Conservation (phyloP, 2,113 vertebrate species). For the Tragelaphus scriptus region DNA sequence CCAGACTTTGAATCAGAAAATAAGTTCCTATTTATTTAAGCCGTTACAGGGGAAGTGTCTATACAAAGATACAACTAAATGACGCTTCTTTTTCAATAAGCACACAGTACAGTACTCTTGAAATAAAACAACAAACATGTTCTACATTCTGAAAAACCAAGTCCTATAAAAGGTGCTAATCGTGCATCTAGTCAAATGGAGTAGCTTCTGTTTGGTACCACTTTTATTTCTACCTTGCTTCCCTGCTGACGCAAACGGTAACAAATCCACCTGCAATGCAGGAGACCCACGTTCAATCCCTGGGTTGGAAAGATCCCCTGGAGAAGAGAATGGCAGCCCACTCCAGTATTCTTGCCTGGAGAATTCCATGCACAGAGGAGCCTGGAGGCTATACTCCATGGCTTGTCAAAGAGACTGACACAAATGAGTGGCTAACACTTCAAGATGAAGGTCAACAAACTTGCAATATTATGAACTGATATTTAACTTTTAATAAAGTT, state of each 20-base stretch:
- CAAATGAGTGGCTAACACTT: not conserved
- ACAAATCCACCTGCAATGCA: fast-evolving
- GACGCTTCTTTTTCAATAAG: not conserved
- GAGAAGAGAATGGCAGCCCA: not conserved
- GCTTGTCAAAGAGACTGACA: not conserved
- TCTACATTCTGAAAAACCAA: not conserved
- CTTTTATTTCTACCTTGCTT: not conserved
- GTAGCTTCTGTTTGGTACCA: not conserved
- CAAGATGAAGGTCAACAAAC: not conserved
- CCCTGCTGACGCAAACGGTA: not conserved
- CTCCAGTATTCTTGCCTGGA: not conserved
- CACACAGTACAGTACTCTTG: not conserved
- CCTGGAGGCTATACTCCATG: not conserved
- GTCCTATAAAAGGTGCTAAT: not conserved
- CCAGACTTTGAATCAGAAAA: not conserved
- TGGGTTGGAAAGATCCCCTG: not conserved
- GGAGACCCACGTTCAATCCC: not conserved
- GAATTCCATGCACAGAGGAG: not conserved
- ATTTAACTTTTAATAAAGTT: not conserved
- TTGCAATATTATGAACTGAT: not conserved
- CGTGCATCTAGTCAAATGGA: not conserved
- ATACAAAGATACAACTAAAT: not conserved
- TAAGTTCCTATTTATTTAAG: not conserved
- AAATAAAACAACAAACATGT: not conserved
- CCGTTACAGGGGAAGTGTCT: not conserved